Conservation (phyloP, 1,140 invertebrate species). For the Aphaenogaster rudis region DNA sequence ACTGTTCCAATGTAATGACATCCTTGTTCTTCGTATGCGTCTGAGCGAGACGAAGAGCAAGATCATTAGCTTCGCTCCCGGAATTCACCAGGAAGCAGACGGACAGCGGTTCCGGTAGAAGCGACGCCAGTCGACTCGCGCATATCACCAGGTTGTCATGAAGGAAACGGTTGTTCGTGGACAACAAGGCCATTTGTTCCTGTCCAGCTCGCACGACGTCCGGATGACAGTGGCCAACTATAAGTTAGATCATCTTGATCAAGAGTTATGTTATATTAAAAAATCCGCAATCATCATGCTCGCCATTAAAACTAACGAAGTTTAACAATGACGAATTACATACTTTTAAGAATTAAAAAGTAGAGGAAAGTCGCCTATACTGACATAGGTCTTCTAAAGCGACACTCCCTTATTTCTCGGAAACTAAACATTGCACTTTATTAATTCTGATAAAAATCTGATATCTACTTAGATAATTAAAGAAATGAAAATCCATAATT, state of each 20-base stretch:
- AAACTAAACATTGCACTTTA: no score
- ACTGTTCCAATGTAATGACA: slow-evolving; percentile 98
- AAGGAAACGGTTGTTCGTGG: slow-evolving; percentile 98
- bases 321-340: background rate
- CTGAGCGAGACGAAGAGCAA: slow-evolving; percentile 96
- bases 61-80: slow-evolving; percentile 99
- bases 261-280: background rate
- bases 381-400: no score
- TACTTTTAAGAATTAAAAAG: background rate
- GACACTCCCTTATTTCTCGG: no score
- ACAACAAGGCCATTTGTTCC: slow-evolving; percentile 95
- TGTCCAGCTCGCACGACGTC: slow-evolving; percentile 95
- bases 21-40: slow-evolving; percentile 96
- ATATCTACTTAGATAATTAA: no score
- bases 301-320: background rate
- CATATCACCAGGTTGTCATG: slow-evolving; percentile 98
- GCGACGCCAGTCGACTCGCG: slow-evolving; percentile 93
- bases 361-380: background rate
- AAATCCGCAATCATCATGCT: background rate
- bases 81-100: slow-evolving; percentile 99
- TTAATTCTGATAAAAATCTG: no score
- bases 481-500: no score
- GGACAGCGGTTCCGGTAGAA: slow-evolving; percentile 93
- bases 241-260: slow-evolving; percentile 32
- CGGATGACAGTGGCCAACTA: slow-evolving; percentile 99